These are phyloP conservation scores for Carterocephalus palaemon DNA, from an alignment of 2,888 invertebrate species.

Conservation along the genomic window DNA sequence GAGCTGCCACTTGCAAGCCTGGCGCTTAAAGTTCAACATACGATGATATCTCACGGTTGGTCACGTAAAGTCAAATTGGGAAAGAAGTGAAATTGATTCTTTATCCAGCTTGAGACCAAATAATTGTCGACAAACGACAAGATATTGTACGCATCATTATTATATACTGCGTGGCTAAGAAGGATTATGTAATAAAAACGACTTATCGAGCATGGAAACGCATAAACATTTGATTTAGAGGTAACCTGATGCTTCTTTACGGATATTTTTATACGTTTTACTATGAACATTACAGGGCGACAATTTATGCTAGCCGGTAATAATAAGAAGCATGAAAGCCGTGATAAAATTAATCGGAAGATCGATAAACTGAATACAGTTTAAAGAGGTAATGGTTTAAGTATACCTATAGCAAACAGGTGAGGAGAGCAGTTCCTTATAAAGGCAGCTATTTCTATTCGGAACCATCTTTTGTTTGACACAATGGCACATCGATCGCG, in stretches of 20 bases:
- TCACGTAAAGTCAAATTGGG: slow-evolving; percentile 5
- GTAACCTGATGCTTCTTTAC: slow-evolving; percentile 10
- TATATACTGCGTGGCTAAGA: slow-evolving; percentile 23
- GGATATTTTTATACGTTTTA: not conserved
- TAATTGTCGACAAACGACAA: slow-evolving; percentile 5
- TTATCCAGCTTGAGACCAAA: slow-evolving; percentile 7
- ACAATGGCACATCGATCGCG: slow-evolving; percentile 72
- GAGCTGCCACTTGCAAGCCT: not conserved
- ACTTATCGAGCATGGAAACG: slow-evolving; percentile 12
- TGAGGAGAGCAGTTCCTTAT: slow-evolving; percentile 56
- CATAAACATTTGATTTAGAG: slow-evolving; percentile 18
- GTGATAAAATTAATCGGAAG: not conserved
- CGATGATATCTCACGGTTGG: slow-evolving; percentile 4
- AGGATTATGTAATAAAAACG: slow-evolving; percentile 24
- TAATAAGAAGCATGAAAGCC: not conserved
- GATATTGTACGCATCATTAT: slow-evolving; percentile 22
- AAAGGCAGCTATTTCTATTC: slow-evolving; percentile 62
- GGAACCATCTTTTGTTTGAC: slow-evolving; percentile 67
- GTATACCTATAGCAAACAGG: slow-evolving; percentile 63
- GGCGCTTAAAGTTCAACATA: not conserved
- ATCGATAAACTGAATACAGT: not conserved
- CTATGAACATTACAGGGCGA: slow-evolving; percentile 3
- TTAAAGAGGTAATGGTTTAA: slow-evolving; percentile 23
- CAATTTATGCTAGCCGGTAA: slow-evolving; percentile 4
- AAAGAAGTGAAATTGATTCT: slow-evolving; percentile 14